Evolutionary conservation across 2,888 invertebrate species (phyloP), one percentile per base, ranked within the genome.

Genomic region (Melanostoma mellinum): DNA sequence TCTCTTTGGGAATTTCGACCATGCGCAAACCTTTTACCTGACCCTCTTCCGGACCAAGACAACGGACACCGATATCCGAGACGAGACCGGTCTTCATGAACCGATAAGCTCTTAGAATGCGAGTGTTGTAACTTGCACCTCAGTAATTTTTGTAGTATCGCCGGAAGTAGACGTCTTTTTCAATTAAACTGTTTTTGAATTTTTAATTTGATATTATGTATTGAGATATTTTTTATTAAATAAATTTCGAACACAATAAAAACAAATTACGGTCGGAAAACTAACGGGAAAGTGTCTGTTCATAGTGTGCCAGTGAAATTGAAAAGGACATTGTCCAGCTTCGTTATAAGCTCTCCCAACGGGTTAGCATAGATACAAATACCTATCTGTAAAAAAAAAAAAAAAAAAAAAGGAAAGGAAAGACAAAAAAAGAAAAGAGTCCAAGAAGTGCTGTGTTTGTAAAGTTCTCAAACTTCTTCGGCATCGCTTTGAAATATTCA

Each of bases 71-170:
- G 20, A 20, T 20, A 20, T 20, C 20, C 20, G 20, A 20, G 20
- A 20, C 20, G 20, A 20, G 40, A 60, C 38, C 36, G 52, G 73
- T 75, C 65, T 52, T 78, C 32, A 10, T 52, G 36, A 63, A 69
- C 42, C 84, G 79, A 75, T 71, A 79, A 84, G 71, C 84, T 84
- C 79, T 75, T 79, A 75, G 71, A 84, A 75, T 78, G 63, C 58
- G 78, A 69, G 55, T 74, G 30, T 71, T 84, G 79, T 67, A 74
- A 69, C 79, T 87, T 84, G 79, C 75, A 74, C 60, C 79, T 87
- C 85, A 87, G 87, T 87, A 86, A 80, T 85, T 85, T 84, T 86
- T 86, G 78, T 86, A 85, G 84, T 86, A 86, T 78, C 86, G 87
- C 86, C 87, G 87, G 86, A 85, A 86, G 68, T 78, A 81, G 87